These are phyloP conservation scores for Poecilus cupreus DNA, from an alignment of 2,888 invertebrate species.

Conservation along the genomic window DNA sequence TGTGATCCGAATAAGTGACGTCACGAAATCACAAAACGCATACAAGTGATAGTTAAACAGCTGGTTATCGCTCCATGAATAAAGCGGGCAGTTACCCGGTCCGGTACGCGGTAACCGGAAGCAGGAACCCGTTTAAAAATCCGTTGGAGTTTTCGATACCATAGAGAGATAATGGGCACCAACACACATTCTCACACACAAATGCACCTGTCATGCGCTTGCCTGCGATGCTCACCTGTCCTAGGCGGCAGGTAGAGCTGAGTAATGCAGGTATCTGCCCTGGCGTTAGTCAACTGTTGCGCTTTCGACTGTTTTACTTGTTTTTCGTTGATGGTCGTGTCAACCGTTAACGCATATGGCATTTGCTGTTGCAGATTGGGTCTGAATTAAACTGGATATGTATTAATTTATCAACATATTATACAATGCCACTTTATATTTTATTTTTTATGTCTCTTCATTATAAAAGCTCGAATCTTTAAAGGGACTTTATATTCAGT, in stretches of 20 bases:
- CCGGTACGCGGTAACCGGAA: constrained; percentile 6
- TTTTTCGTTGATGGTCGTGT: not conserved
- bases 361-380: not conserved
- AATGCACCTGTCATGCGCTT: constrained; percentile 18
- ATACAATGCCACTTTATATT: no score
- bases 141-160: constrained; percentile 32
- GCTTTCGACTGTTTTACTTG: not conserved
- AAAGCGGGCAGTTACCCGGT: constrained; percentile 16
- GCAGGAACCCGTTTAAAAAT: constrained; percentile 29
- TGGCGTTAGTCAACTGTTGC: constrained; percentile 24
- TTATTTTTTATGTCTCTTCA: no score
- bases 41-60: no score
- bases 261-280: not conserved
- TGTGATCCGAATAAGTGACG: no score
- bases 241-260: not conserved
- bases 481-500: no score
- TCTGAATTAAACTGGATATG: no score
- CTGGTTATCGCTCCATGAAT: not conserved
- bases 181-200: not conserved
- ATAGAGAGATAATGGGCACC: constrained; percentile 2
- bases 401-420: no score
- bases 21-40: no score
- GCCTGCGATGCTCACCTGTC: not conserved
- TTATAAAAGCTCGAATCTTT: no score
- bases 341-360: not conserved